A percentile compares a stretch with the other conserved stretches of the same genome.
Evolutionary conservation across 2,888 invertebrate species (phyloP).

Genomic region (Netelia inedita): DNA sequence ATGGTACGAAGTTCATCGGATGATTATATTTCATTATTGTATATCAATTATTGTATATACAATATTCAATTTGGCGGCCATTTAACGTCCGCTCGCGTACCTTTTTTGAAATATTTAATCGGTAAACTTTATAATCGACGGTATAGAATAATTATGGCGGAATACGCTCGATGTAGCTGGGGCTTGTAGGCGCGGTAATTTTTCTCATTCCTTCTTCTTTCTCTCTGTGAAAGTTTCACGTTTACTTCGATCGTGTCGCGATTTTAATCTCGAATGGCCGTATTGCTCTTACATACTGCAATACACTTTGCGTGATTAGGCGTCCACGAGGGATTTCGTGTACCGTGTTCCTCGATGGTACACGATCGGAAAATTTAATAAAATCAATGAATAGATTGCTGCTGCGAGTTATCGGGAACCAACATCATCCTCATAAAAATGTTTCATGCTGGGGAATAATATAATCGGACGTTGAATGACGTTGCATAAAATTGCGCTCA

Average conservation of each 20-base stretch:
- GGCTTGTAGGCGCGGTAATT: slow-evolving; percentile 58
- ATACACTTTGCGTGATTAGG: slow-evolving; percentile 63
- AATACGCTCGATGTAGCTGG: slow-evolving; percentile 67
- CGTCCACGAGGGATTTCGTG: slow-evolving; percentile 51
- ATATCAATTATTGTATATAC: slow-evolving; percentile 79
- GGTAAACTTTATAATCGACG: slow-evolving; percentile 54
- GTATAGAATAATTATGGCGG: slow-evolving; percentile 64
- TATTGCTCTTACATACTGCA: slow-evolving; percentile 37
- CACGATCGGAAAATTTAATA: background rate
- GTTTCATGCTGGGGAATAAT: slow-evolving; percentile 1
- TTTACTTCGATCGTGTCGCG: slow-evolving; percentile 49
- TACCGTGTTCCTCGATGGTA: slow-evolving; percentile 53
- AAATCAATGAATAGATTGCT: slow-evolving; percentile 21
- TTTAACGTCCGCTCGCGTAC: slow-evolving; percentile 51
- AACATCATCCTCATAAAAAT: background rate
- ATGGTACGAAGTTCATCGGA: slow-evolving; percentile 79
- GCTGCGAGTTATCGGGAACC: background rate
- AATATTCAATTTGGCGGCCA: slow-evolving; percentile 77
- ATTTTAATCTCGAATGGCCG: slow-evolving; percentile 67
- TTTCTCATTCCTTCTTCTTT: slow-evolving; percentile 33
- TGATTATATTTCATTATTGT: slow-evolving; percentile 79
- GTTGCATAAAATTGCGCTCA: background rate
- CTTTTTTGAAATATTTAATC: slow-evolving; percentile 55
- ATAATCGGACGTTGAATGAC: slow-evolving; percentile 7
- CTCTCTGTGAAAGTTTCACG: slow-evolving; percentile 40